Conservation (phyloP, 2,888 invertebrate species). For the Bruchidius siliquastri region DNA sequence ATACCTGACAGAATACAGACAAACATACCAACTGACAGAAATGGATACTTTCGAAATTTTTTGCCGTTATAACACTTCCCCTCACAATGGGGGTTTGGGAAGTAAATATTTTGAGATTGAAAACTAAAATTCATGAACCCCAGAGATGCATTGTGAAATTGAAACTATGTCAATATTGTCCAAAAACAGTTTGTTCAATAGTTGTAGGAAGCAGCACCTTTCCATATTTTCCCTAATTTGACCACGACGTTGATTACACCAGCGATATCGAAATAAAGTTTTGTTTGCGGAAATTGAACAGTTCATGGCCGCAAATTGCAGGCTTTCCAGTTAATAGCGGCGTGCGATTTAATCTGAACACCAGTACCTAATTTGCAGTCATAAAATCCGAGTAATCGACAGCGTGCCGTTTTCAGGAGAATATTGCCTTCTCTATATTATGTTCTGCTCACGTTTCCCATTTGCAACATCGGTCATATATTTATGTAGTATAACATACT, state of each 20-base stretch:
- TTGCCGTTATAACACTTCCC: too few relatives aligned
- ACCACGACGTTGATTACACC: not conserved
- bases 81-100: too few relatives aligned
- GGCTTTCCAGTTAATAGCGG: not conserved
- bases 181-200: too few relatives aligned
- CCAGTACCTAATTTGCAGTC: not conserved
- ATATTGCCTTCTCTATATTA: not conserved
- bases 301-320: not conserved
- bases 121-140: too few relatives aligned
- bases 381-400: not conserved
- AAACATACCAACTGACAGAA: too few relatives aligned
- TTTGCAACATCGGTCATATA: not conserved
- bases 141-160: too few relatives aligned
- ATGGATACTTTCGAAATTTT: too few relatives aligned
- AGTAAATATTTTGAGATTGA: too few relatives aligned
- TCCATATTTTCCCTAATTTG: not conserved
- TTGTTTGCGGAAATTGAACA: not conserved
- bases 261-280: not conserved
- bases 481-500: not conserved
- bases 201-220: not conserved
- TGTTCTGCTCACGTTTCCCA: not conserved
- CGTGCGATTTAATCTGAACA: not conserved
- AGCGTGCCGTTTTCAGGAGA: not conserved
- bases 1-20: too few relatives aligned
- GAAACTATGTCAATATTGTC: too few relatives aligned